phyloP scores from a whole-genome alignment of 2,113 vertebrate species.

The Xenus cinereus region DNA sequence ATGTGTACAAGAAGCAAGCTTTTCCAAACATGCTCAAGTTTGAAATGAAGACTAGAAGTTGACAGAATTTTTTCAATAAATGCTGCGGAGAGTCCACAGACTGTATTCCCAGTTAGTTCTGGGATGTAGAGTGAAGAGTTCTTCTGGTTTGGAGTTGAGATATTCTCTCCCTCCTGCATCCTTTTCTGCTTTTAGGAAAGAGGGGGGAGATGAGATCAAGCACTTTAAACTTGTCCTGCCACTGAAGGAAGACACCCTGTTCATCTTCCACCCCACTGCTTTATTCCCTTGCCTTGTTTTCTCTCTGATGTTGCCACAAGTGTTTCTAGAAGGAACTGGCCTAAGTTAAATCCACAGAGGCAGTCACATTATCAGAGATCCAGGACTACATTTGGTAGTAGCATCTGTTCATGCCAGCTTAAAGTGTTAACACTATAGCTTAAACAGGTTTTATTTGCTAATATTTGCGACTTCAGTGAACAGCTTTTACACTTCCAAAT shows the following conservation, averaged over 20 bases:
- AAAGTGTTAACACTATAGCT: neutral
- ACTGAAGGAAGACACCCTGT: neutral
- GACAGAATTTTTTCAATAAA: neutral
- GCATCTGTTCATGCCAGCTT: neutral
- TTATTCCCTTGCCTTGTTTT: neutral
- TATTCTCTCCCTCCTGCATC: neutral
- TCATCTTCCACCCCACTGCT: neutral
- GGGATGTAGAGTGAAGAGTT: neutral
- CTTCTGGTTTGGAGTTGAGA: neutral
- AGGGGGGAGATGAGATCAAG: neutral
- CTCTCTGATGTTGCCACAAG: neutral
- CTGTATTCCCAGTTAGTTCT: neutral
- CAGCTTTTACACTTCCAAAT: neutral
- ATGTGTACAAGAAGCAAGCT: neutral
- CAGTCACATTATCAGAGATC: neutral
- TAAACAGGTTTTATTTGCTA: conserved; percentile 27
- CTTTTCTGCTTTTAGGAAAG: neutral
- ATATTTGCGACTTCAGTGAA: neutral
- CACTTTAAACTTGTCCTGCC: neutral
- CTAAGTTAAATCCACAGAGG: neutral
- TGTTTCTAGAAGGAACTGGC: neutral
- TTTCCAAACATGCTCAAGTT: neutral
- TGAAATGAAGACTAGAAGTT: neutral
- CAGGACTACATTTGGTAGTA: neutral
- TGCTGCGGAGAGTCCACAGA: neutral